Base-by-base conservation (phyloP, 2,888 invertebrate genomes). In the Calameuta idolon region DNA sequence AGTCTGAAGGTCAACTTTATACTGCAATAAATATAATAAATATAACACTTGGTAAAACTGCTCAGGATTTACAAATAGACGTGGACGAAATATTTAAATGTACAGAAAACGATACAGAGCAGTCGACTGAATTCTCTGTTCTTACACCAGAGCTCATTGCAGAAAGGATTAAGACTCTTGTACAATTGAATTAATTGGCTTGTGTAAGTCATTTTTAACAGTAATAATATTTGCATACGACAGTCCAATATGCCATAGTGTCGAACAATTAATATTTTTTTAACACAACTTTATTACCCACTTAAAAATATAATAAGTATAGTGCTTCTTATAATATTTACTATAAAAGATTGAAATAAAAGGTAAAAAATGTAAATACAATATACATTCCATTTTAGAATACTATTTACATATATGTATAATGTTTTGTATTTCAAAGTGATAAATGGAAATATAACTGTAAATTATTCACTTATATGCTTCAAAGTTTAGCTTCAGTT, bases 401-500 rank as follows among this genome's bases (percentile, higher is more conserved):
- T n/a, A 74, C 9, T 40, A 23, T 23, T 15, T 40, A 15, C 9
- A 40, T 40, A 40, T 40, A 40, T 40, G 15, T 40, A 40, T 40
- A 4, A 40, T 23, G 4, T 40, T 40, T 40, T 40, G 40, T 40
- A 23, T 40, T 40, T 40, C 4, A 40, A 15, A 69, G 30, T 30
- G 15, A 69, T 33, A 69, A 69, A 40, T 12, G 12, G 23, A 23
- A 12, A 34, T n/a, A 74, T 15, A 23, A 34, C 12, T 74, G 1
- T 31, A 74, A 74, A 74, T 34, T 74, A 74, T 15, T 71, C n/a
- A 34, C 15, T 34, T 74, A 34, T 30, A 30, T 12, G 15, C 31
- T 71, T 71, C 94, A 97, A 86, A 97, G 93, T 92, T 98, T 98
- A 11, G 98, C 97, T 92, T 97, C 97, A 0, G 98, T 98, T 9